Conservation (phyloP, 2,888 invertebrate genomes). For the Seira ritae region DNA sequence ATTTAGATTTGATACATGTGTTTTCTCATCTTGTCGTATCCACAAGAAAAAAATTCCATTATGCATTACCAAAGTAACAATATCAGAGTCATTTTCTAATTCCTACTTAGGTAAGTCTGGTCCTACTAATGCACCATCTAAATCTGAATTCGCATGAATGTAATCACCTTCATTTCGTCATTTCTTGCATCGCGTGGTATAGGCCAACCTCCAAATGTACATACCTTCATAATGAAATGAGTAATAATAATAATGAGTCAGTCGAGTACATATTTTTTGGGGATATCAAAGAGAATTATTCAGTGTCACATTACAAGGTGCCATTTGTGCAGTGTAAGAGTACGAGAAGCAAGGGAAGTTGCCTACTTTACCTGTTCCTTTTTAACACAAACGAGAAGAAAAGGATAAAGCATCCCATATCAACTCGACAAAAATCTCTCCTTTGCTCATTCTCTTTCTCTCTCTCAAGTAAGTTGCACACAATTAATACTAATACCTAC, state of each 20-base stretch:
- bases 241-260: slow-evolving; percentile 6
- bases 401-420: not conserved
- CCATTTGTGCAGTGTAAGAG: not conserved
- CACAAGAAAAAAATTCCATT: too few species aligned
- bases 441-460: not conserved
- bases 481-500: slow-evolving; percentile 17
- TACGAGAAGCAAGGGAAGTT: too few species aligned
- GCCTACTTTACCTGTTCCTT: not conserved
- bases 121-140: not conserved
- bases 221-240: not conserved
- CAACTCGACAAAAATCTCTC: not conserved
- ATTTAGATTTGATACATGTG: too few species aligned
- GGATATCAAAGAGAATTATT: slow-evolving; percentile 47
- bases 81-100: too few species aligned
- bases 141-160: not conserved
- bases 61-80: too few species aligned
- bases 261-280: slow-evolving; percentile 2
- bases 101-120: not conserved
- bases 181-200: not conserved
- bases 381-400: too few species aligned
- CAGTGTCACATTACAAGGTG: slow-evolving; percentile 10
- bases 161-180: not conserved
- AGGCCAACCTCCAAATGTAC: not conserved
- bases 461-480: slow-evolving; percentile 1
- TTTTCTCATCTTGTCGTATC: too few species aligned